Base-by-base conservation (phyloP, 2,888 invertebrate genomes). In the Lasioglossum zephyrum region DNA sequence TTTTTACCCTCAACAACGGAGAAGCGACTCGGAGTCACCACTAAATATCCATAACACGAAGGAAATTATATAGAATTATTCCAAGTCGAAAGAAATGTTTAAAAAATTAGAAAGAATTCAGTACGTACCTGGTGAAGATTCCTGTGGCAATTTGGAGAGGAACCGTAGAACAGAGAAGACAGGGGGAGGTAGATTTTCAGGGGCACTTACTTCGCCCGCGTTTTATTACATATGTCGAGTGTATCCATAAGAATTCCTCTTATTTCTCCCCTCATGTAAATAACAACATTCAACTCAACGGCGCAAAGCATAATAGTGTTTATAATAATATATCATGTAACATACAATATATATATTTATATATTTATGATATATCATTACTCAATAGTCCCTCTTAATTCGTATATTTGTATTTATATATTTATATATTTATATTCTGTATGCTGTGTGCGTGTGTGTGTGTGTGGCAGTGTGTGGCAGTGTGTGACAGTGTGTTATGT, bases 241-340 rank as follows among this genome's bases (percentile, higher is more conserved):
- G 81, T 87, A 89, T 86, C 90, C 89, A 91, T 89, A 92, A 88
- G 92, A 92, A 92, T 92, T 89, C 93, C 88, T 92, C 89, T 85
- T 81, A 77, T 84, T 85, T 87, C 36, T 88, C 84, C 88, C 85
- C 87, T 89, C 88, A 90, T 90, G 89, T 92, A 92, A 89, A 91
- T 93, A 95, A 94, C 93, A 94, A 94, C 94, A 94, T 94, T 92
- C 92, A 94, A 94, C 93, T 93, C 90, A 95, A 94, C 94, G 91
- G 93, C 92, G 93, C 93, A 93, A 95, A 95, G 94, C 94, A 94
- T 94, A 92, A 93, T 93, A 88, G 88, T 93, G 90, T 92, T 63
- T 92, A 92, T 92, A 91, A 91, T 91, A 90, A 92, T 93, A 92
- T 92, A 88, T 89, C 92, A 92, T 93, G 85, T 94, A 94, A 94